Conservation (phyloP, 1,140 invertebrate genomes). For the Plodia interpunctella region DNA sequence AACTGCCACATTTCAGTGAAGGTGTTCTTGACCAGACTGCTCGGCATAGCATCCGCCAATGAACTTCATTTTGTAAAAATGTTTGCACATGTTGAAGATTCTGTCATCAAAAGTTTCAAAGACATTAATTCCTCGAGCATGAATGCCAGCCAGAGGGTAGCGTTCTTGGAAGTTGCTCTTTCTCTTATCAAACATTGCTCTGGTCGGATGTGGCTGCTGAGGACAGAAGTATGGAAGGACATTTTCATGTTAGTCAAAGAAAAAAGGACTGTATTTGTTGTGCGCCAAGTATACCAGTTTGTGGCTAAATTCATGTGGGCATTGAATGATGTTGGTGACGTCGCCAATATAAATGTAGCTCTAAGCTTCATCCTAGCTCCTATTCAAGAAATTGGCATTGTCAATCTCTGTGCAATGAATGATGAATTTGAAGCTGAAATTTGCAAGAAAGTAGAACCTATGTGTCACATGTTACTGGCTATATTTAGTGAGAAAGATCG, state of each 20-base stretch:
- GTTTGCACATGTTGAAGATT: slow-evolving; percentile 36
- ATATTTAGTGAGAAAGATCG: slow-evolving; percentile 36
- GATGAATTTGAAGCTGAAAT: slow-evolving; percentile 50
- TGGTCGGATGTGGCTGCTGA: slow-evolving; percentile 52
- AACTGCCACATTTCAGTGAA: slow-evolving; percentile 54
- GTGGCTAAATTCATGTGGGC: slow-evolving; percentile 53
- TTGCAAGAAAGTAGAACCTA: slow-evolving; percentile 46
- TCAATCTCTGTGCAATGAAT: slow-evolving; percentile 38
- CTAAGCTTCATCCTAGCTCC: slow-evolving; percentile 42
- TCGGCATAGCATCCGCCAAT: slow-evolving; percentile 37
- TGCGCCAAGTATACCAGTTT: slow-evolving; percentile 60
- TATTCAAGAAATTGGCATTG: slow-evolving; percentile 37
- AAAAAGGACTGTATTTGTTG: slow-evolving; percentile 56
- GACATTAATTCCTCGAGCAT: slow-evolving; percentile 40
- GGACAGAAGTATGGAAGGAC: slow-evolving; percentile 53
- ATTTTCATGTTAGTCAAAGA: slow-evolving; percentile 49
- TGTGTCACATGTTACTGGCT: slow-evolving; percentile 48
- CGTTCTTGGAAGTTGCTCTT: slow-evolving; percentile 56
- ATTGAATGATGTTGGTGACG: slow-evolving; percentile 43
- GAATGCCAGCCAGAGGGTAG: slow-evolving; percentile 51
- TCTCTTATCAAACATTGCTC: slow-evolving; percentile 47
- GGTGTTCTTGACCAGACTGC: slow-evolving; percentile 52
- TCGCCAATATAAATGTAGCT: slow-evolving; percentile 38
- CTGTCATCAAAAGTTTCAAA: slow-evolving; percentile 37
- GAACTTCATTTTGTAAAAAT: slow-evolving; percentile 56